Percentiles rank a stretch among this genome's conserved stretches.
phyloP scores from a whole-genome alignment of 2,113 vertebrate genomes.

The Hiodon alosoides region DNA sequence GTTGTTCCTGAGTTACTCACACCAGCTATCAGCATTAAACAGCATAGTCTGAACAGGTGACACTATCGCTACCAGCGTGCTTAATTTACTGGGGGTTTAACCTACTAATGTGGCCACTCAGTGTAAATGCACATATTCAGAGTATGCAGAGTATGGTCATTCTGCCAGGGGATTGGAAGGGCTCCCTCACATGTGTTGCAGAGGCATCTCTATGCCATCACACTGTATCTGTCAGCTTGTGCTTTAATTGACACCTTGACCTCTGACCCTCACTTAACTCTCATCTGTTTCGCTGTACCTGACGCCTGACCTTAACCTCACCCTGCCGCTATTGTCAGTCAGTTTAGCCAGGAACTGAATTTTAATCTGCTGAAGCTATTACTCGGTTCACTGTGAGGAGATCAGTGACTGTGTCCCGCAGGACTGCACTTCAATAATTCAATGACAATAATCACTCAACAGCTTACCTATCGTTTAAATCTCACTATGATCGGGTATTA shows the following conservation, averaged over 20 bases:
- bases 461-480: not conserved
- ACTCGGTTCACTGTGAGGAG: not conserved
- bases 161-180: too few species aligned
- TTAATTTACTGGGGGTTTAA: too few species aligned
- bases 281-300: not conserved
- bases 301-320: not conserved
- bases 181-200: too few species aligned
- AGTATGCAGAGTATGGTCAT: too few species aligned
- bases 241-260: not conserved
- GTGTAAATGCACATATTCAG: too few species aligned
- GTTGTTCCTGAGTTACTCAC: too few species aligned
- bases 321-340: not conserved
- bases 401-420: not conserved
- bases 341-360: conserved; percentile 1
- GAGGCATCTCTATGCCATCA: too few species aligned
- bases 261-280: not conserved
- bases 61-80: too few species aligned
- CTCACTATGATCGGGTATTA: too few species aligned
- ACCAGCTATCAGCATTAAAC: too few species aligned
- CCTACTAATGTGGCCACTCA: too few species aligned
- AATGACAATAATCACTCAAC: not conserved
- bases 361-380: not conserved
- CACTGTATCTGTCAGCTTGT: not conserved
- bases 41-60: too few species aligned
- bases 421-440: conserved; percentile 27